These are phyloP conservation scores for Muntiacus muntjak DNA, from an alignment of 2,113 vertebrate species.

Conservation along the genomic window DNA sequence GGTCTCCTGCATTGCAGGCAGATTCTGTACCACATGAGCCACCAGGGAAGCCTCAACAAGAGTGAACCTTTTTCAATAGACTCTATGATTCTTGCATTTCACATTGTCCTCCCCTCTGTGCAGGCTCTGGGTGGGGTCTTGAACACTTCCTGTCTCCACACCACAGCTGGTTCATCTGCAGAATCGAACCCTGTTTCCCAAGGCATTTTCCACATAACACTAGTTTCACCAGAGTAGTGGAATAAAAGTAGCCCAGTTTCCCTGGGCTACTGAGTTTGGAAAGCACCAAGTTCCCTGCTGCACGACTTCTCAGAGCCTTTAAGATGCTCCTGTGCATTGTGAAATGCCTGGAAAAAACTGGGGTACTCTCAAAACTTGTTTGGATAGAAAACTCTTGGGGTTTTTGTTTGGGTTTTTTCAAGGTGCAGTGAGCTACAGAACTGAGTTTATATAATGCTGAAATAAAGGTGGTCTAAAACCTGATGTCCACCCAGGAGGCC, in stretches of 20 bases:
- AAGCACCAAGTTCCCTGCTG: background rate
- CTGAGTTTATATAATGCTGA: background rate
- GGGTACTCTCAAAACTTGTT: background rate
- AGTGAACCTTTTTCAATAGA: background rate
- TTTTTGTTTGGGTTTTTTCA: background rate
- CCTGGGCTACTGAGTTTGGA: background rate
- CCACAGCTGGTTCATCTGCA: background rate
- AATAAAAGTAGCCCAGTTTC: background rate
- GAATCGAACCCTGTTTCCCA: background rate
- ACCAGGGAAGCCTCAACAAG: background rate
- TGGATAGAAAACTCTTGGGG: background rate
- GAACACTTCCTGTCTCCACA: background rate
- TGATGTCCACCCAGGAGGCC: no score
- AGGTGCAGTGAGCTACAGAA: background rate
- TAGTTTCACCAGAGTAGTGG: background rate
- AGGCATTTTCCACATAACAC: background rate
- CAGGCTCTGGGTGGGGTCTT: background rate
- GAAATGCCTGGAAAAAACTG: background rate
- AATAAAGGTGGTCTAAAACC: background rate
- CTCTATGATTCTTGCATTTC: background rate
- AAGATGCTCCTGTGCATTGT: background rate
- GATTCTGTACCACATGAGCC: background rate
- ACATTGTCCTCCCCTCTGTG: background rate
- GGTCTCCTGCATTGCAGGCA: background rate
- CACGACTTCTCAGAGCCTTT: background rate